Conservation (phyloP, 2,888 invertebrate species). For the Eilema caniola region DNA sequence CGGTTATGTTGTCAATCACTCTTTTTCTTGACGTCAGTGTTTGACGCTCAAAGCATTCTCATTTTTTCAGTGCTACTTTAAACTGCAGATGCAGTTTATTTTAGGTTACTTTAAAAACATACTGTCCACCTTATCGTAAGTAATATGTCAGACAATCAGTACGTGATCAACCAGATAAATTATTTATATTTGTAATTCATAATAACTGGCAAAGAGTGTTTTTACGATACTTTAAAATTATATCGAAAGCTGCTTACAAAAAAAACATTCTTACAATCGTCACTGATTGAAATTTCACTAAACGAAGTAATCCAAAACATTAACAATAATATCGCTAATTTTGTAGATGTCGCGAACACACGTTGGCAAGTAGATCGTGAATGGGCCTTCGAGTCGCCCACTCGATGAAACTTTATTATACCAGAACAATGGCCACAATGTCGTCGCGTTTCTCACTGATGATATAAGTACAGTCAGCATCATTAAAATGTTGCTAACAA, state of each 20-base stretch:
- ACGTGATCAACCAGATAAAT: no score
- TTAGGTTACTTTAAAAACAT: neutral
- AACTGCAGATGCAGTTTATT: neutral
- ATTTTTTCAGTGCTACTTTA: no score
- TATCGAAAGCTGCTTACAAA: no score
- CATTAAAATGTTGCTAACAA: no score
- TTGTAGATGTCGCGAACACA: slow-evolving; percentile 7
- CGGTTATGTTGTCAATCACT: neutral
- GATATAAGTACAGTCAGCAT: neutral
- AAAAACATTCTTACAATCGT: neutral
- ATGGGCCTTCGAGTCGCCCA: neutral
- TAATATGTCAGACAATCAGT: no score
- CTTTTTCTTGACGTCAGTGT: neutral
- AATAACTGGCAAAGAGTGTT: no score
- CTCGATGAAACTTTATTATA: neutral
- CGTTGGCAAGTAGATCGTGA: slow-evolving; percentile 59
- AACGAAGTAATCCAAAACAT: neutral
- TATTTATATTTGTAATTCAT: no score
- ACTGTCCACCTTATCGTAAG: neutral
- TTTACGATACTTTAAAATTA: no score
- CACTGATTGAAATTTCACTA: neutral
- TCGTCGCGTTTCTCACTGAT: neutral
- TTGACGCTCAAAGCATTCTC: neutral
- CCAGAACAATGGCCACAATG: neutral
- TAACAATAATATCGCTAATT: neutral